Conservation (phyloP, 2,888 invertebrate species). For the Sthenelais limicola region DNA sequence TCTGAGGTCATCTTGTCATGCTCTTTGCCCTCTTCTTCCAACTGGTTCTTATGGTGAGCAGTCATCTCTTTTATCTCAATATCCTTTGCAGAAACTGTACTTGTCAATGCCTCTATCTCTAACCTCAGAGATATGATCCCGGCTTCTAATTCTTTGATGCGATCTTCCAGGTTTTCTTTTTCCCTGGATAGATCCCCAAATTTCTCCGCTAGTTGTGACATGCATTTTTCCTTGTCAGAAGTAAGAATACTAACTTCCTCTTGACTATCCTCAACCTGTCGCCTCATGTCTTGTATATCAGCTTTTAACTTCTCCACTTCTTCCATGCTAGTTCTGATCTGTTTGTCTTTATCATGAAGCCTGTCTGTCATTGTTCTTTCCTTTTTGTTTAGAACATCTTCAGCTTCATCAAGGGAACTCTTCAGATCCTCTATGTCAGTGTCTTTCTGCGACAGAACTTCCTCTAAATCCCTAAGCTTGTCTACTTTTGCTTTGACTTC, state of each 20-base stretch:
- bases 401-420: constrained; percentile 5
- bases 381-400: not conserved
- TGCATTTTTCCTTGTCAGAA: not conserved
- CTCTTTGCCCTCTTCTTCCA: not conserved
- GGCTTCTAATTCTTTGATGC: not conserved
- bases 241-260: not conserved
- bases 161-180: not conserved
- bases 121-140: not conserved
- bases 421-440: constrained; percentile 9
- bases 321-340: not conserved
- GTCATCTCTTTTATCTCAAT: not conserved
- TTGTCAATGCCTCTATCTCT: not conserved
- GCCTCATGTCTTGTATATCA: not conserved
- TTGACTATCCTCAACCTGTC: not conserved
- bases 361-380: not conserved
- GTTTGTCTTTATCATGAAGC: constrained; percentile 12
- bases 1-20: not conserved
- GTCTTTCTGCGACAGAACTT: not conserved
- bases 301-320: not conserved
- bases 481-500: not conserved
- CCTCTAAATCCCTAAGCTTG: not conserved
- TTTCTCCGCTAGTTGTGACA: not conserved
- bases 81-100: not conserved
- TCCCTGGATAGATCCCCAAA: not conserved
- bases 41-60: not conserved